Evolutionary conservation across 2,113 vertebrate genomes (phyloP).

Genomic region (Abramis brama): DNA sequence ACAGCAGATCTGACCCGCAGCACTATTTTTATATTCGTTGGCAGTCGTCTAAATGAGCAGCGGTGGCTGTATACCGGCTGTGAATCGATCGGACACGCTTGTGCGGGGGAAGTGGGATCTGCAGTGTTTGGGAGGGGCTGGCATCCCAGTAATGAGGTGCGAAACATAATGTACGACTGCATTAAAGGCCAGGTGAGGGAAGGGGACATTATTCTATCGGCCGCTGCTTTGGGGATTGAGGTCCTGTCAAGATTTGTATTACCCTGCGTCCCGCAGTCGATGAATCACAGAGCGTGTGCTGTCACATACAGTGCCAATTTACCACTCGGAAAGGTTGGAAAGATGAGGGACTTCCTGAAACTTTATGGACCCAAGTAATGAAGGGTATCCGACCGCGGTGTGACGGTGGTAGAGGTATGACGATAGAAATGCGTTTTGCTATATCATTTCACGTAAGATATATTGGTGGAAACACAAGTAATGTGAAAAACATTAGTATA

Average conservation of each 20-base stretch:
- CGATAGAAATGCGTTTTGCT: neutral
- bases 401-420: neutral
- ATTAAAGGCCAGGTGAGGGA: slow-evolving; percentile 58
- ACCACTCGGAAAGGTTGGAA: slow-evolving; percentile 35
- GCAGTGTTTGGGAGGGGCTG: slow-evolving; percentile 64
- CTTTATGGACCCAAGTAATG: neutral
- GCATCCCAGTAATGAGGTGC: slow-evolving; percentile 65
- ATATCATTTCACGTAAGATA: neutral
- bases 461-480: neutral
- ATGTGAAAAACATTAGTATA: neutral
- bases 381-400: neutral
- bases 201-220: neutral
- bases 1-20: slow-evolving; percentile 1
- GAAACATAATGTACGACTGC: slow-evolving; percentile 70
- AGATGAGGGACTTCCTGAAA: slow-evolving; percentile 34
- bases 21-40: neutral
- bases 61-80: slow-evolving; percentile 61
- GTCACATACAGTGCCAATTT: slow-evolving; percentile 9
- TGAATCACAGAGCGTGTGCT: slow-evolving; percentile 55
- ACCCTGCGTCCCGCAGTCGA: slow-evolving; percentile 11
- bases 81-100: slow-evolving; percentile 59
- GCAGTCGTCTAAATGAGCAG: slow-evolving; percentile 26
- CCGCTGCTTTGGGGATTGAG: slow-evolving; percentile 23
- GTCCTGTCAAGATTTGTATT: slow-evolving; percentile 49
- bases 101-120: slow-evolving; percentile 64